Conservation (phyloP, 2,797 vertebrate species). For the Rhinophrynus dorsalis region DNA sequence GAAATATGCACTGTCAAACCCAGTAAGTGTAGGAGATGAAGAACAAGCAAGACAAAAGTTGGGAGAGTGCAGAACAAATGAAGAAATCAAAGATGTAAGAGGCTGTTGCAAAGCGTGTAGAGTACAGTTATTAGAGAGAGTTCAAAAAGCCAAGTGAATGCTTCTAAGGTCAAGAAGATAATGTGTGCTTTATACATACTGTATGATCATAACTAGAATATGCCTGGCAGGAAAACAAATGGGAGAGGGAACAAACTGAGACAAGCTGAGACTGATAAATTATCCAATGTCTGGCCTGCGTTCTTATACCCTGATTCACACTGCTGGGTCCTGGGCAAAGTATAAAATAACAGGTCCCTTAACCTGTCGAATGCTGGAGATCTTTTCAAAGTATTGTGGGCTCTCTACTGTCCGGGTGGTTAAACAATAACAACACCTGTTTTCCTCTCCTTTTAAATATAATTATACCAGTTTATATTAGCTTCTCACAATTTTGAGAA, state of each 20-base stretch:
- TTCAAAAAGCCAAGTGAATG: conserved; percentile 44
- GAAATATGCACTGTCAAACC: conserved; percentile 41
- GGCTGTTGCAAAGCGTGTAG: conserved; percentile 27
- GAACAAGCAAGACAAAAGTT: conserved; percentile 40
- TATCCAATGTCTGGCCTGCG: too few species aligned
- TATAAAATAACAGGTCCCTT: too few species aligned
- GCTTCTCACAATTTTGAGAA: too few species aligned
- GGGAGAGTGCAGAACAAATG: conserved; percentile 43
- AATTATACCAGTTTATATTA: too few species aligned
- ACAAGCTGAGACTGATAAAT: neutral
- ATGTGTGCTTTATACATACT: conserved; percentile 20
- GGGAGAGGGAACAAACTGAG: neutral
- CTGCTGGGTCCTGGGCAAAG: too few species aligned
- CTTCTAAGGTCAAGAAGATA: conserved; percentile 40
- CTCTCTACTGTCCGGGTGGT: too few species aligned
- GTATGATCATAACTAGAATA: conserved; percentile 33
- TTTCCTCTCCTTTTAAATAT: too few species aligned
- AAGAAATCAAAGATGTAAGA: conserved; percentile 44
- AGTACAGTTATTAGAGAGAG: conserved; percentile 24
- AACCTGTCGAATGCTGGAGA: too few species aligned
- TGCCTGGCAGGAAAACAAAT: conserved; percentile 11
- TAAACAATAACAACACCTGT: too few species aligned
- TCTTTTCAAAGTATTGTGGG: too few species aligned
- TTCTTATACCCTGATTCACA: too few species aligned
- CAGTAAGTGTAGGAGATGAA: conserved; percentile 38